phyloP scores from a whole-genome alignment of 1,140 invertebrate species.

The Latrodectus geometricus region DNA sequence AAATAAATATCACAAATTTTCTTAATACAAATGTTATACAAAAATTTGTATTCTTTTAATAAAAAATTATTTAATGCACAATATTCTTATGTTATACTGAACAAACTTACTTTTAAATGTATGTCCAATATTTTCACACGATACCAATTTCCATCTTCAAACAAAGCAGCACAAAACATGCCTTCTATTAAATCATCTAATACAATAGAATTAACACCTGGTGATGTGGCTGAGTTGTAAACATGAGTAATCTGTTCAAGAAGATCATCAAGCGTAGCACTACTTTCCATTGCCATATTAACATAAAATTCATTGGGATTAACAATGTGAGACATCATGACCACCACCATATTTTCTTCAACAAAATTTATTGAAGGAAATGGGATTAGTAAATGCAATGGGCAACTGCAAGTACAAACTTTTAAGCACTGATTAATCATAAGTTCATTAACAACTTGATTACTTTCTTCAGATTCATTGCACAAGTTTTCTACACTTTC shows the following conservation, averaged over 20 bases:
- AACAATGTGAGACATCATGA: conserved; percentile 36
- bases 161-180: conserved; percentile 44
- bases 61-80: too few species aligned
- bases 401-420: conserved; percentile 5
- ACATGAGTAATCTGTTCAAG: conserved; percentile 22
- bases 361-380: conserved; percentile 22
- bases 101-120: conserved; percentile 1
- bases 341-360: conserved; percentile 31
- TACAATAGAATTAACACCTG: background rate
- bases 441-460: background rate
- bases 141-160: conserved; percentile 44
- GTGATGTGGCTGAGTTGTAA: background rate
- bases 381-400: conserved; percentile 14
- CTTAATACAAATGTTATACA: too few species aligned
- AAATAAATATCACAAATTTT: too few species aligned
- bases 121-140: conserved; percentile 22
- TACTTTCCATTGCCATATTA: conserved; percentile 30
- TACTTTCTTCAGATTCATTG: background rate
- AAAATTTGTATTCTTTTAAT: too few species aligned
- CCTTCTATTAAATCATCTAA: conserved; percentile 22
- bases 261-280: conserved; percentile 28
- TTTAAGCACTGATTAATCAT: conserved; percentile 13
- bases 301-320: conserved; percentile 55
- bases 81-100: too few species aligned
- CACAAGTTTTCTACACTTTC: conserved; percentile 8